Base-by-base conservation (phyloP, 2,888 invertebrate genomes). In the Microctonus brassicae region DNA sequence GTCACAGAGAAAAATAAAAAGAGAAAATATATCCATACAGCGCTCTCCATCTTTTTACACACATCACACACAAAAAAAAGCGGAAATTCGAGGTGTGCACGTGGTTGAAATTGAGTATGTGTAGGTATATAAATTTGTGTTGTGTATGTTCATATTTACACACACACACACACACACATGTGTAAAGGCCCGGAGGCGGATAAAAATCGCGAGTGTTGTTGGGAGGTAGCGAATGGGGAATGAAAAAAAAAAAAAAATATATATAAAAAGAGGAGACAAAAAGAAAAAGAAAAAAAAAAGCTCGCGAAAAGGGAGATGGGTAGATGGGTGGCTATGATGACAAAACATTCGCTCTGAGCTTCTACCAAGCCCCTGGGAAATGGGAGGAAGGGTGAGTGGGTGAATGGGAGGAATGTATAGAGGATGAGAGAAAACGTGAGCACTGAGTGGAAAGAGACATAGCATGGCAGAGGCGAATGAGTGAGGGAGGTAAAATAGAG, bases 331-430 rank as follows among this genome's bases (percentile, higher is more conserved):
- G 83, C 82, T 84, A 82, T 84, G 85, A 84, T 85, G 85, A 85
- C 85, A 85, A 85, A 84, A 85, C 85, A 85, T 85, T 85, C 82
- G 85, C 85, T 82, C 82, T 78, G 81, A 84, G 84, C 82, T 86
- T 83, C 82, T 4, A 17, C 17, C 20, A 47, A 47, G 47, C 47
- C 47, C 83, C 83, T 82, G 73, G 52, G 68, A 66, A 69, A 73
- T 61, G 74, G 71, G 36, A 66, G 52, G 57, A 67, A 70, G 68
- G 63, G 69, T n/a, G 63, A 65, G 70, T 75, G 76, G 77, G 74
- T 58, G 78, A 77, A 75, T 73, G 74, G 64, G 72, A 73, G 76
- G 63, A 42, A 64, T 70, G 76, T 67, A 71, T 73, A 76, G 80
- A 76, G 76, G 76, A 76, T 76, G 76, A 74, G 77, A 76, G 24